Conservation (phyloP, 1,140 invertebrate genomes). For the Panagrolaimus sp. region DNA sequence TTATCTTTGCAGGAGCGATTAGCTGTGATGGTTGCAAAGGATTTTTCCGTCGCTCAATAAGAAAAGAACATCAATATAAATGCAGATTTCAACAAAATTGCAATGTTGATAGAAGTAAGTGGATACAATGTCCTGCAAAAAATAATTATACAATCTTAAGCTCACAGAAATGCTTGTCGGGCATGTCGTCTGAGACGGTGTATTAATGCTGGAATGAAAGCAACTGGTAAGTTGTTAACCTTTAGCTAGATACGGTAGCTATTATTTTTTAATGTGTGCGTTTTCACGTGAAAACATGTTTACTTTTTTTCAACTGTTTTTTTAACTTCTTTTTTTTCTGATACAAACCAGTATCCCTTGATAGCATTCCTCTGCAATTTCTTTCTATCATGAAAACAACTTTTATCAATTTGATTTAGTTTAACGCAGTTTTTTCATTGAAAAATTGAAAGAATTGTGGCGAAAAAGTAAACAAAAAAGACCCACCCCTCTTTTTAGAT, state of each 20-base stretch:
- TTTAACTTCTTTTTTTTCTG: slow-evolving; percentile 34
- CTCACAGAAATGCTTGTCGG: slow-evolving; percentile 81
- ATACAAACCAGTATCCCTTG: slow-evolving; percentile 32
- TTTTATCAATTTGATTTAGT: too few relatives aligned
- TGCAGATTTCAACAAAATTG: slow-evolving; percentile 89
- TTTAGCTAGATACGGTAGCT: too few relatives aligned
- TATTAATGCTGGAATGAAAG: slow-evolving; percentile 22
- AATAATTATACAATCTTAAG: not conserved
- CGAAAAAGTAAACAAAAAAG: not conserved
- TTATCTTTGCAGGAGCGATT: slow-evolving; percentile 67
- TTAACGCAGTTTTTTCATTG: too few relatives aligned
- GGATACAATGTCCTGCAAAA: not conserved
- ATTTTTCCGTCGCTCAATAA: slow-evolving; percentile 81
- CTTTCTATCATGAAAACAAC: not conserved
- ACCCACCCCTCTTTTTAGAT: too few relatives aligned
- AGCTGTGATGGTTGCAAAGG: slow-evolving; percentile 73
- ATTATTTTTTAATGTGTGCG: not conserved
- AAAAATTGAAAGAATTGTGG: too few relatives aligned
- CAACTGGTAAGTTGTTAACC: not conserved
- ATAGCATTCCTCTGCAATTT: not conserved
- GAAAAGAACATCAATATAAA: slow-evolving; percentile 89
- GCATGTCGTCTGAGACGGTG: slow-evolving; percentile 87
- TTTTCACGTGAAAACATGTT: slow-evolving; percentile 31
- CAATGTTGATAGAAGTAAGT: slow-evolving; percentile 70
- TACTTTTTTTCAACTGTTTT: slow-evolving; percentile 33